Base-by-base conservation (phyloP, 2,888 invertebrate species). In the Stomorhina lunata region DNA sequence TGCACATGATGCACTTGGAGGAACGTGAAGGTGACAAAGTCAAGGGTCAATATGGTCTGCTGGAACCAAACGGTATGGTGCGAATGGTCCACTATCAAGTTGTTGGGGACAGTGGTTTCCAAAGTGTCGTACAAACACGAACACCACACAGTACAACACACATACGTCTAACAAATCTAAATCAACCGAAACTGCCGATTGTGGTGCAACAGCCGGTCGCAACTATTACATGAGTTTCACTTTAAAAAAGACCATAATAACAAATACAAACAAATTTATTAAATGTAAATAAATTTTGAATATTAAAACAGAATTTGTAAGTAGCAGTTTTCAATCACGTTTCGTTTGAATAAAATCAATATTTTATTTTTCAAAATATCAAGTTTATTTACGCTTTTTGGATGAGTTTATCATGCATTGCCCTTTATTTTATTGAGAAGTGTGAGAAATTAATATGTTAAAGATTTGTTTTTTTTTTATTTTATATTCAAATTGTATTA, bases 81-180 rank as follows among this genome's bases (percentile, higher is more conserved):
- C 86, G 89, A 37, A 87, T 88, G 83, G 89, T 90, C 0, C 88
- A 88, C 82, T 90, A 89, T 80, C 88, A 89, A 83, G 89, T 89
- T 9, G 85, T 87, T 63, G 88, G 87, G 0, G 84, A 88, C 48
- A 87, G 84, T 65, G 89, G 89, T 7, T 89, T 88, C 76, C 86
- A 86, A 63, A 88, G 88, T 69, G 87, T 88, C 9, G 87, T 91
- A 17, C 87, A 86, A 84, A 90, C 88, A 20, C 86, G 87, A 32
- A 88, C 89, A 59, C 88, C 87, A 71, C 86, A 87, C 77, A 89
- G 89, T 80, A 85, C 86, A 68, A 89, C 86, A 61, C 88, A 88
- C 78, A 89, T 89, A 75, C 77, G 85, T 2, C 78, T 88, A 61
- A 83, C 87, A 48, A 76, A 85, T 53, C 84, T 85, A 66, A 85